Evolutionary conservation across 2,888 invertebrate genomes (phyloP), one percentile per base, ranked within the genome.

Genomic region (Isoperla grammatica): DNA sequence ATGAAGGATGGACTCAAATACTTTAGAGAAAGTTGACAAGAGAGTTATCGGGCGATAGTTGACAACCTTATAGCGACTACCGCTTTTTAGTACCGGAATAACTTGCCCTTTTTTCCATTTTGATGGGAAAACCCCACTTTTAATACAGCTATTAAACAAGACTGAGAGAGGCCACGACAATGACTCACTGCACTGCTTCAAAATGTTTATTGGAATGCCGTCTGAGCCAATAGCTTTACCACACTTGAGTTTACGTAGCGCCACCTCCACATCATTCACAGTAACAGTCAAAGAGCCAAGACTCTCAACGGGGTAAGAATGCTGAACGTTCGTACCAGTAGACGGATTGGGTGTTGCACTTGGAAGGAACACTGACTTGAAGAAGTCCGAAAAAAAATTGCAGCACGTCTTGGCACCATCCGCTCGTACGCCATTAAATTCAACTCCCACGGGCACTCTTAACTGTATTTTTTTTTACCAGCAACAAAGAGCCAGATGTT

Each of bases 21-120:
- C 49, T 29, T 49, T 49, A 9, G 49, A 49, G 3, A 23, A 23
- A 12, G 29, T 35, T 6, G 49, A 49, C 15, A 49, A 29, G 6
- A 49, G 49, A 15, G 49, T 29, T 12, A 29, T 49, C n/a, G 49
- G 23, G 1, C 49, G 49, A 35, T 49, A 49, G 15, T 49, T 49
- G 13, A 23, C 15, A n/a, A 49, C 49, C 23, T 35, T 22, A 15
- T 29, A 29, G 6, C 35, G 12, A 29, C 13, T 23, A n/a, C 49
- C 49, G 8, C 29, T 49, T 49, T 49, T 49, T 9, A 29, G 49
- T 9, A 49, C 49, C n/a, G 49, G 49, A 5, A 15, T 49, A 13
- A 49, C 49, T 9, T 49, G 12, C 4, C 20, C 48, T n/a, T 3
- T 17, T 13, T 48, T 48, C 48, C 48, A 48, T 6, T 22, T n/a